Evolutionary conservation across 2,113 vertebrate genomes (phyloP).

Genomic region (Platysteira castanea): DNA sequence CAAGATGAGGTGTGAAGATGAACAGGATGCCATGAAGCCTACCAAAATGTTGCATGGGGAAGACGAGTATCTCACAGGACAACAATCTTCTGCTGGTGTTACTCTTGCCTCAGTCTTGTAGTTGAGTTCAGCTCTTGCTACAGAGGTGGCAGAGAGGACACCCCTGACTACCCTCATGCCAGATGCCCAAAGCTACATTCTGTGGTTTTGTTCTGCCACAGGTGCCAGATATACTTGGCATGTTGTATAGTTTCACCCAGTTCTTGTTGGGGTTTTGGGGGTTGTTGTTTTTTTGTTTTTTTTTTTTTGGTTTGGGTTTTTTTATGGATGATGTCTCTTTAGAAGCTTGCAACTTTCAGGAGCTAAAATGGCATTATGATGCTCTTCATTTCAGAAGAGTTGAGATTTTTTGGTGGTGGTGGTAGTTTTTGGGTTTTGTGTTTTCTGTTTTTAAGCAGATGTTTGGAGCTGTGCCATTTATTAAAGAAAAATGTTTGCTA

Average conservation of each 20-base stretch:
- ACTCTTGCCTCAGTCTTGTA: neutral
- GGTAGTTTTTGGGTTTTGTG: neutral
- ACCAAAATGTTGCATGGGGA: neutral
- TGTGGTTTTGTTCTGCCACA: neutral
- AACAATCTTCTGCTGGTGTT: neutral
- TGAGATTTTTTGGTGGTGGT: neutral
- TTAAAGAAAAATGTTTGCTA: neutral
- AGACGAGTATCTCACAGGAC: accelerated
- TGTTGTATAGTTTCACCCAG: neutral
- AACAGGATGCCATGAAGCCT: neutral
- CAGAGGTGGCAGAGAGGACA: neutral
- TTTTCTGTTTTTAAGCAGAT: neutral
- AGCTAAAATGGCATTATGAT: neutral
- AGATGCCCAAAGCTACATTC: neutral
- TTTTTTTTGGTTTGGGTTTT: neutral
- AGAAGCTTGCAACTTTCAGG: neutral
- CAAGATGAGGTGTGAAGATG: neutral
- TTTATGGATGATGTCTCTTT: neutral
- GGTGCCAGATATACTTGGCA: neutral
- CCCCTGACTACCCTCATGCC: neutral
- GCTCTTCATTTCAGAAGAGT: neutral
- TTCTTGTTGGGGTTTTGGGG: neutral
- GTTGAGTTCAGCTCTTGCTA: neutral
- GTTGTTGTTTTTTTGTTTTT: neutral
- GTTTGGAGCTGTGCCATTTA: neutral